Percentiles rank a stretch among this genome's conserved stretches.
These are phyloP conservation scores for Acanthurus lineatus DNA, from an alignment of 2,797 vertebrate genomes.

Conservation along the genomic window DNA sequence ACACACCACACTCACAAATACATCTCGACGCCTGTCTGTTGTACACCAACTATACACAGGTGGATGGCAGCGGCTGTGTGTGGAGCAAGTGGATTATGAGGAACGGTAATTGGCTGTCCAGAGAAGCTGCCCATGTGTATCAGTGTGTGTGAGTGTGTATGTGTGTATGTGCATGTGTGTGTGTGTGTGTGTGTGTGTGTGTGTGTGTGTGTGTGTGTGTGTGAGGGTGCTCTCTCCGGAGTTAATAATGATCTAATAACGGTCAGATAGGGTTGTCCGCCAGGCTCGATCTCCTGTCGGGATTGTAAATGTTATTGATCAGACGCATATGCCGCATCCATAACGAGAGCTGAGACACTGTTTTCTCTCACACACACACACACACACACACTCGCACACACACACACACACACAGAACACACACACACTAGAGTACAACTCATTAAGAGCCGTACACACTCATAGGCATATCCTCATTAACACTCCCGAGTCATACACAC, in stretches of 20 bases:
- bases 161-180: constrained; percentile 47
- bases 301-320: constrained; percentile 87
- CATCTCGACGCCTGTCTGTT: constrained; percentile 51
- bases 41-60: constrained; percentile 60
- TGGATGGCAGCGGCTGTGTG: constrained; percentile 69
- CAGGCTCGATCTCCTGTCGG: constrained; percentile 80
- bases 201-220: constrained; percentile 39
- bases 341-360: constrained; percentile 76
- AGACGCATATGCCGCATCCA: constrained; percentile 74
- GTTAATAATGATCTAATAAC: constrained; percentile 85
- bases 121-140: constrained; percentile 70
- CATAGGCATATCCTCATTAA: constrained; percentile 78
- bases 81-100: constrained; percentile 82
- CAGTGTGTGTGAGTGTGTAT: constrained; percentile 49
- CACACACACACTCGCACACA: constrained; percentile 35
- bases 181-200: constrained; percentile 46
- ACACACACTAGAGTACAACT: constrained; percentile 57
- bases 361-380: constrained; percentile 26
- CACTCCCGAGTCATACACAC: constrained; percentile 74
- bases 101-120: constrained; percentile 83
- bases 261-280: constrained; percentile 80
- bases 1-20: constrained; percentile 45
- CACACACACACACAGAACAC: constrained; percentile 46
- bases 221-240: constrained; percentile 58
- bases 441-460: constrained; percentile 81